These are phyloP conservation scores for Drosophila algonquin DNA, from an alignment of 2,888 invertebrate species.

Conservation along the genomic window DNA sequence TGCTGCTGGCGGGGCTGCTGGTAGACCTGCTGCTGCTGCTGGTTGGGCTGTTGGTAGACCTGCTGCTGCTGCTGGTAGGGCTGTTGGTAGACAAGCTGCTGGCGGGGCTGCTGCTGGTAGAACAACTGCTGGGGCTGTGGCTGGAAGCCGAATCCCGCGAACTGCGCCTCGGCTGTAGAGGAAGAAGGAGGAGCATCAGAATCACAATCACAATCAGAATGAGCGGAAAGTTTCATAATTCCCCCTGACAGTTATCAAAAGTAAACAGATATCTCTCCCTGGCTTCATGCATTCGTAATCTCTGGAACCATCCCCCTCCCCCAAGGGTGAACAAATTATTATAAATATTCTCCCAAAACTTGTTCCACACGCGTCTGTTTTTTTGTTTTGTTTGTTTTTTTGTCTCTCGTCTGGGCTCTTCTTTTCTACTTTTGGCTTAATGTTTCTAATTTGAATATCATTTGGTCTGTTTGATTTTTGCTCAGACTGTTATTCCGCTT, in stretches of 20 bases:
- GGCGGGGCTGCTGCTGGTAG: conserved; percentile 13
- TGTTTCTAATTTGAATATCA: conserved; percentile 69
- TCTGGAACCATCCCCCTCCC: conserved; percentile 1
- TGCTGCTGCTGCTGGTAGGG: conserved; percentile 7
- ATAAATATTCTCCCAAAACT: conserved; percentile 41
- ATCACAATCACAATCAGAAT: no score
- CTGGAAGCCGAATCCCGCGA: conserved; percentile 46
- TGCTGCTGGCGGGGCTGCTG: conserved; percentile 18
- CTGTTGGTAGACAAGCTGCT: conserved; percentile 16
- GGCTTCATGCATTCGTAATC: conserved; percentile 55
- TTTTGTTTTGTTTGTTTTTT: neutral
- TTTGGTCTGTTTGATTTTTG: conserved; percentile 34
- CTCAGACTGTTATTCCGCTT: neutral
- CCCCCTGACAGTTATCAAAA: conserved; percentile 46
- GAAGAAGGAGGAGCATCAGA: neutral
- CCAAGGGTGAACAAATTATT: neutral
- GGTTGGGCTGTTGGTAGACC: conserved; percentile 1
- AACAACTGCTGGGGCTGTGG: conserved; percentile 23
- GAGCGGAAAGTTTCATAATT: conserved; percentile 25
- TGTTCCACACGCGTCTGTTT: conserved; percentile 46
- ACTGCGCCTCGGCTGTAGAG: conserved; percentile 62
- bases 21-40: conserved; percentile 6
- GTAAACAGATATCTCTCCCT: conserved; percentile 38
- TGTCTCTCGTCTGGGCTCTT: neutral
- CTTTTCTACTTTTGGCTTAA: conserved; percentile 23